These are phyloP conservation scores for Sturmia bella DNA, from an alignment of 2,888 invertebrate species.

Conservation along the genomic window DNA sequence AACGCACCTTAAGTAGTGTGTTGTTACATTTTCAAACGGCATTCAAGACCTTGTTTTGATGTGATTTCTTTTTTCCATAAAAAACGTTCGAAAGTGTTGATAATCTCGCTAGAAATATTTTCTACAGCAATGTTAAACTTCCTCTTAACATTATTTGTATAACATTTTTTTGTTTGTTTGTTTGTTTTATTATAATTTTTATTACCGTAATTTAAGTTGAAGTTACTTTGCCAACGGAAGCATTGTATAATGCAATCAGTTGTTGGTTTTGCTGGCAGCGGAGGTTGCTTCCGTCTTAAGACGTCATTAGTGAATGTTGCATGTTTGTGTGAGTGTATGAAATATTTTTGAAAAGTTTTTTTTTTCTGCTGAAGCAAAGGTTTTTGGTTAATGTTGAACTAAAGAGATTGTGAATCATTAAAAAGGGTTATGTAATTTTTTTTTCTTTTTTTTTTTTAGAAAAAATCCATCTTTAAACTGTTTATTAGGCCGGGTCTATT, in stretches of 20 bases:
- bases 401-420: too few species aligned
- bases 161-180: slow-evolving; percentile 24
- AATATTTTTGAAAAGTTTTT: neutral
- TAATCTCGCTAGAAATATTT: slow-evolving; percentile 16
- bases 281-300: slow-evolving; percentile 58
- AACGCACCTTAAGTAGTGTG: slow-evolving; percentile 51
- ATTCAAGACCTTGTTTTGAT: slow-evolving; percentile 12
- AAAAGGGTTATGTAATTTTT: too few species aligned
- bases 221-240: slow-evolving; percentile 52
- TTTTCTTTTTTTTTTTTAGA: too few species aligned
- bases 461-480: too few species aligned
- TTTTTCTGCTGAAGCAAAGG: neutral
- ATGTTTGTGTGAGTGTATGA: too few species aligned
- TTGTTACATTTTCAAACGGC: slow-evolving; percentile 16
- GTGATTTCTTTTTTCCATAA: slow-evolving; percentile 43
- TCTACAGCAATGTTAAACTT: slow-evolving; percentile 27
- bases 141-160: slow-evolving; percentile 28
- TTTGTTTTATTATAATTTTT: neutral
- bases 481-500: too few species aligned
- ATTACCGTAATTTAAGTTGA: neutral
- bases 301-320: slow-evolving; percentile 4
- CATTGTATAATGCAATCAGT: slow-evolving; percentile 31
- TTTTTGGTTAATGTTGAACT: too few species aligned
- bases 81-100: slow-evolving; percentile 30
- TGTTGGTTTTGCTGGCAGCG: slow-evolving; percentile 23